Evolutionary conservation across 2,113 vertebrate genomes (phyloP).

Genomic region (Amphiprion percula): DNA sequence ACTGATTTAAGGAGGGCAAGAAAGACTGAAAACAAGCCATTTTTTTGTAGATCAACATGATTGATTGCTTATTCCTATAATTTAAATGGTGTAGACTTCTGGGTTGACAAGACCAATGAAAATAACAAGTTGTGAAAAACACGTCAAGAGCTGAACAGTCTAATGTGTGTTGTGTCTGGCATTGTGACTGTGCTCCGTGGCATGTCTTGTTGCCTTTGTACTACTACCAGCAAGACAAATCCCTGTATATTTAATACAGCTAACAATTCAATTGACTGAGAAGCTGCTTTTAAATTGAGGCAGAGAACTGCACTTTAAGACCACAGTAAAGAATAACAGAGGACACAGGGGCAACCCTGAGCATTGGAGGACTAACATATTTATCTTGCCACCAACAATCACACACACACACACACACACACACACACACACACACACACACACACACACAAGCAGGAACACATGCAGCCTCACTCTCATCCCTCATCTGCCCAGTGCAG

Average conservation of each 20-base stretch:
- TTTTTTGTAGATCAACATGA: neutral
- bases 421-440: constrained; percentile 19
- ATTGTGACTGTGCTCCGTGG: neutral
- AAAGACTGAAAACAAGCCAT: no score
- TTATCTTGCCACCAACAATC: constrained; percentile 42
- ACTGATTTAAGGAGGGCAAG: no score
- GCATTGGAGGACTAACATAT: constrained; percentile 48
- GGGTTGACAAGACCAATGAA: no score
- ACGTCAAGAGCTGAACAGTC: constrained; percentile 1
- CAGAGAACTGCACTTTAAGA: constrained; percentile 13
- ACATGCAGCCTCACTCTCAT: constrained; percentile 42
- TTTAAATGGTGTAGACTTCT: no score
- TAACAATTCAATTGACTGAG: constrained; percentile 19
- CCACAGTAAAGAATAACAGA: constrained; percentile 4
- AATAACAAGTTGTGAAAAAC: constrained; percentile 4
- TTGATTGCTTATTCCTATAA: neutral
- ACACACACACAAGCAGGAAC: constrained; percentile 16
- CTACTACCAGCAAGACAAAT: constrained; percentile 37
- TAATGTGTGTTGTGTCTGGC: neutral
- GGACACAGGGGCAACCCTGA: constrained; percentile 2
- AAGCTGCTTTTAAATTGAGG: constrained; percentile 36
- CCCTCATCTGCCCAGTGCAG: constrained; percentile 64
- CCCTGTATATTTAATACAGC: neutral
- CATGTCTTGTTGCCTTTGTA: constrained; percentile 25
- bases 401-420: constrained; percentile 36